Percentiles rank a stretch among this genome's conserved stretches.
phyloP scores from a whole-genome alignment of 2,888 invertebrate species.

The Drosophila mimetica region DNA sequence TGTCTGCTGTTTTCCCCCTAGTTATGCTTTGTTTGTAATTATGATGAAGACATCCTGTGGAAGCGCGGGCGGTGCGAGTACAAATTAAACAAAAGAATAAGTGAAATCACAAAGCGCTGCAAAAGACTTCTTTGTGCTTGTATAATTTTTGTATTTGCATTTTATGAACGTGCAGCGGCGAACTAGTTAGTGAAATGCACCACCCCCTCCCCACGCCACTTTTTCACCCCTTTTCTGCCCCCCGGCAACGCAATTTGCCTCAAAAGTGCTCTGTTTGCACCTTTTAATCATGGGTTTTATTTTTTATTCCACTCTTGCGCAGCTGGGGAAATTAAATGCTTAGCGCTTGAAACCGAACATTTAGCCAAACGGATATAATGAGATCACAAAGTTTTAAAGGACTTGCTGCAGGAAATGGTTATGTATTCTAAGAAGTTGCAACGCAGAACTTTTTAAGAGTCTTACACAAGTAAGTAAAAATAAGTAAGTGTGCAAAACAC shows the following conservation, averaged over 20 bases:
- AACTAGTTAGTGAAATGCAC: constrained; percentile 4
- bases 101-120: constrained; percentile 50
- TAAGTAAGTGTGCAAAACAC: no score
- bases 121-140: constrained; percentile 45
- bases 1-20: constrained; percentile 54
- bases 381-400: constrained; percentile 4
- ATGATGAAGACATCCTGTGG: constrained; percentile 60
- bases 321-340: background rate
- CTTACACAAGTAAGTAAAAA: background rate
- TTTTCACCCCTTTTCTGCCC: background rate
- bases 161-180: constrained; percentile 3
- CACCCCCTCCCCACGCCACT: background rate
- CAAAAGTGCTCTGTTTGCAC: background rate
- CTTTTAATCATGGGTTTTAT: constrained; percentile 12
- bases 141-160: constrained; percentile 52
- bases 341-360: background rate
- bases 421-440: background rate
- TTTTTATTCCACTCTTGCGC: constrained; percentile 1
- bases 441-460: no score
- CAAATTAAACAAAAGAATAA: constrained; percentile 66
- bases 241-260: background rate
- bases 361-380: constrained; percentile 2
- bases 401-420: no score
- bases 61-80: constrained; percentile 19
- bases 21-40: constrained; percentile 69